A percentile compares a stretch with the other conserved stretches of the same genome.
These are phyloP conservation scores for Amblyornis subalaris DNA, from an alignment of 2,113 vertebrate species.

Conservation along the genomic window DNA sequence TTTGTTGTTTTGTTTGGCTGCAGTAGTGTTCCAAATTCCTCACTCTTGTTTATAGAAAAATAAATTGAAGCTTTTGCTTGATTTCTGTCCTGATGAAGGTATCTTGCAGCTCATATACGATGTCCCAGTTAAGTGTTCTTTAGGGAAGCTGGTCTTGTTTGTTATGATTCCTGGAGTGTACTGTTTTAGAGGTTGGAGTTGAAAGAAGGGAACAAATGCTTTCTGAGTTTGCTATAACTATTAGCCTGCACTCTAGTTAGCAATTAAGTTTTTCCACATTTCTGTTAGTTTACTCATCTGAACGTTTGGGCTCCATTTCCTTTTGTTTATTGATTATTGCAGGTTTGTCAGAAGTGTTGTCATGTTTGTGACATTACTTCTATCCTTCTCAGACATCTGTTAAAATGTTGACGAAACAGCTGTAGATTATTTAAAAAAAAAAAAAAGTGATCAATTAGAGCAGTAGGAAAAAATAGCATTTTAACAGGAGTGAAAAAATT, in stretches of 20 bases:
- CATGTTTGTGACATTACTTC: not conserved
- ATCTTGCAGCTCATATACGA: not conserved
- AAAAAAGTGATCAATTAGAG: not conserved
- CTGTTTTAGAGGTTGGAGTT: not conserved
- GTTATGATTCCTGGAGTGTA: not conserved
- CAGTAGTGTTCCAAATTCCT: not conserved
- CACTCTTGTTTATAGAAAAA: not conserved
- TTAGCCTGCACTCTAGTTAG: not conserved
- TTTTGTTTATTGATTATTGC: conserved; percentile 1
- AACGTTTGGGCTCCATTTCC: not conserved
- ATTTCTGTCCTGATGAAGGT: not conserved
- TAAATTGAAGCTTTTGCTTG: not conserved
- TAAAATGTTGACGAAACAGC: not conserved
- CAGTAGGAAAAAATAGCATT: not conserved
- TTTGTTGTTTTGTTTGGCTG: conserved; percentile 49
- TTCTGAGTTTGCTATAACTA: not conserved
- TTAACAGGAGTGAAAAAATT: not conserved
- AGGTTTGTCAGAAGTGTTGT: not conserved
- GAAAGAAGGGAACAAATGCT: not conserved
- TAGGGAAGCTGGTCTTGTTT: not conserved
- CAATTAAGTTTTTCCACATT: not conserved
- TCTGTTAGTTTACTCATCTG: not conserved
- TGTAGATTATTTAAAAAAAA: not conserved
- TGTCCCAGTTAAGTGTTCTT: conserved; percentile 23
- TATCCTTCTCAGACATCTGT: not conserved